A percentile compares a stretch with the other conserved stretches of the same genome.
phyloP scores from a whole-genome alignment of 2,888 invertebrate genomes.

The Sialis lutaria region DNA sequence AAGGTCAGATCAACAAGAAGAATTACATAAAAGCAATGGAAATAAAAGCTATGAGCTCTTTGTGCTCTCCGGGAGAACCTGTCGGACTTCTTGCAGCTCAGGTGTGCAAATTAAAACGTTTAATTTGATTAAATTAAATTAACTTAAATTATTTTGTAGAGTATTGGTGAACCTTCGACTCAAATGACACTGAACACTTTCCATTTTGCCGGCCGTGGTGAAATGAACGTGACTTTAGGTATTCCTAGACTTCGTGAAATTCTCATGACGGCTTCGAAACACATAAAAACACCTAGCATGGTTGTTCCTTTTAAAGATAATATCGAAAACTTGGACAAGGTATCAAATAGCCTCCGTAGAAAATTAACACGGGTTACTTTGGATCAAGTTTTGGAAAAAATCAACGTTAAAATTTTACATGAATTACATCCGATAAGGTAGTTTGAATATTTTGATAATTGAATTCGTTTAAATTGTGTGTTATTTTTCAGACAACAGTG shows the following conservation, averaged over 20 bases:
- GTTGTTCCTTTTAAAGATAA: slow-evolving; percentile 62
- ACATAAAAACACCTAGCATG: slow-evolving; percentile 91
- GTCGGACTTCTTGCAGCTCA: slow-evolving; percentile 94
- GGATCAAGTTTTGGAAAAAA: slow-evolving; percentile 57
- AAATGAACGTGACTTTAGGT: slow-evolving; percentile 99
- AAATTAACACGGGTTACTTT: slow-evolving; percentile 64
- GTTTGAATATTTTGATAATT: no score
- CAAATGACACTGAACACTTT: slow-evolving; percentile 99
- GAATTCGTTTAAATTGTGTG: background rate
- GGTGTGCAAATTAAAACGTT: slow-evolving; percentile 13
- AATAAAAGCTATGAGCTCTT: slow-evolving; percentile 55
- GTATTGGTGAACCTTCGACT: slow-evolving; percentile 97
- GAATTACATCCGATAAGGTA: slow-evolving; percentile 33
- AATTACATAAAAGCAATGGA: slow-evolving; percentile 30
- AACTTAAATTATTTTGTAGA: slow-evolving; percentile 33
- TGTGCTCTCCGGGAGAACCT: slow-evolving; percentile 85
- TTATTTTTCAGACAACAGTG: slow-evolving; percentile 28
- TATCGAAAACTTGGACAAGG: slow-evolving; percentile 36
- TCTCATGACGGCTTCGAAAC: slow-evolving; percentile 86
- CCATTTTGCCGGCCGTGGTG: slow-evolving; percentile 98
- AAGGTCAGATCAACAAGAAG: slow-evolving; percentile 13
- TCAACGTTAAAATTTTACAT: slow-evolving; percentile 42
- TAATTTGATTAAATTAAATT: no score
- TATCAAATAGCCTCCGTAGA: slow-evolving; percentile 36
- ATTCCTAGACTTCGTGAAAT: slow-evolving; percentile 95